These are phyloP conservation scores for Galaxea fascicularis DNA, from an alignment of 92 coral and sea anemone genomes.

Conservation along the genomic window DNA sequence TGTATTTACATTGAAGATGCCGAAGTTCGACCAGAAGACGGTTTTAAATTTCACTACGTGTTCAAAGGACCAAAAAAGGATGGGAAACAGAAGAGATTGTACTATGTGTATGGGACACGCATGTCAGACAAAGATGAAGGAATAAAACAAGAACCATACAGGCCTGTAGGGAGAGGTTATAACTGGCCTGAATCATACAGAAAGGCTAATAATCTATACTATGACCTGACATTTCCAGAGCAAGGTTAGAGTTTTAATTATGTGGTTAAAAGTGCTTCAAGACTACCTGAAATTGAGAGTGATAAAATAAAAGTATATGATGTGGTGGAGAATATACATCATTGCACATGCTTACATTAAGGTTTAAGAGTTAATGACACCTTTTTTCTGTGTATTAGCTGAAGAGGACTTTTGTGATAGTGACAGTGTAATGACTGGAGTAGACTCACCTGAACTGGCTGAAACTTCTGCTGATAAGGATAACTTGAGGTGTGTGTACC, in stretches of 20 bases:
- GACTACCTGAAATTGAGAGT: no score
- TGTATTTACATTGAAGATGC: conserved; percentile 73
- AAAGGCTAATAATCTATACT: conserved; percentile 94
- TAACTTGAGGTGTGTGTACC: conserved; percentile 58
- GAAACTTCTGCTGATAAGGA: conserved; percentile 66
- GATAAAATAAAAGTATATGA: no score
- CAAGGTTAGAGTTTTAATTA: conserved; percentile 63
- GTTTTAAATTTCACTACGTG: conserved; percentile 94
- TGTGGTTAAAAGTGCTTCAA: no score
- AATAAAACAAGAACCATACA: conserved; percentile 88
- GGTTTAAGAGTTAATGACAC: no score
- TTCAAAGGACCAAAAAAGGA: conserved; percentile 97
- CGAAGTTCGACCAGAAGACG: conserved; percentile 88
- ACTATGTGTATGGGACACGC: conserved; percentile 94
- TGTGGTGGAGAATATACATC: no score
- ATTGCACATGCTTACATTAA: no score
- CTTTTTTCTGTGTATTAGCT: conserved; percentile 30
- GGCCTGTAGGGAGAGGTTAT: conserved; percentile 95
- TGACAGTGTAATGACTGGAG: conserved; percentile 69
- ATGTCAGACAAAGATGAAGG: conserved; percentile 89
- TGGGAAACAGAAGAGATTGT: conserved; percentile 75
- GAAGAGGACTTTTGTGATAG: conserved; percentile 84
- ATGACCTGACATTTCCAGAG: conserved; percentile 89
- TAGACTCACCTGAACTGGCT: conserved; percentile 56
- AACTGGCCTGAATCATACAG: conserved; percentile 99